Evolutionary conservation across 2,888 invertebrate genomes (phyloP), one percentile per base, ranked within the genome.

Genomic region (Hypolimnas misippus): DNA sequence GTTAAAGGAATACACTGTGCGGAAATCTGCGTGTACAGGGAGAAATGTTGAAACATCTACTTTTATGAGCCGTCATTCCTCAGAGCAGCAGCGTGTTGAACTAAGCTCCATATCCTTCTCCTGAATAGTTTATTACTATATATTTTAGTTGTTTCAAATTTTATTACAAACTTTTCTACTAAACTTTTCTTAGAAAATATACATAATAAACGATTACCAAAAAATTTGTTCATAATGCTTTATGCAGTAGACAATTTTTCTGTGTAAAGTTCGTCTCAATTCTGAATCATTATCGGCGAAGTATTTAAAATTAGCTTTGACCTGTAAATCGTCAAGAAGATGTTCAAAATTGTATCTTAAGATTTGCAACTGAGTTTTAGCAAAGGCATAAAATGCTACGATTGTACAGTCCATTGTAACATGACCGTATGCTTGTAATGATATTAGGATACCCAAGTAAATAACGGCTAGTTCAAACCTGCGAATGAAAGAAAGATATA

Each of bases 401-500:
- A 90, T 84, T 1, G 84, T 86, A 52, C 88, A 88, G 58, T 90
- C 89, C 84, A 88, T 78, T 5, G 87, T 86, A 1, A 82, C 82
- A 63, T 87, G 82, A 0, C 83, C 87, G 55, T 79, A 86, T 0
- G 78, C 90, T 79, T 88, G 88, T 8, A 82, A 62, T 8, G 76
- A 76, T 67, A 87, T 80, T 16, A 81, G 58, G 16, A 83, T 63
- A 4, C 75, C 73, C 78, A 86, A 82, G 66, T 84, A 87, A 1
- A 77, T 68, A 21, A 79, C 65, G 0, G 78, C 78, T 56, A 84
- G 25, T 63, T 76, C 77, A 68, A 86, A 88, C 35, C 90, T 90
- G 74, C 62, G 85, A 84, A 52, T 33, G 40, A 21, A 38, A 14
- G 2, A 42, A 14, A 10, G 1, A 6, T 3, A 29, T 38, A 51